phyloP scores from a whole-genome alignment of 2,797 vertebrate genomes.

The Cetoscarus ocellatus region DNA sequence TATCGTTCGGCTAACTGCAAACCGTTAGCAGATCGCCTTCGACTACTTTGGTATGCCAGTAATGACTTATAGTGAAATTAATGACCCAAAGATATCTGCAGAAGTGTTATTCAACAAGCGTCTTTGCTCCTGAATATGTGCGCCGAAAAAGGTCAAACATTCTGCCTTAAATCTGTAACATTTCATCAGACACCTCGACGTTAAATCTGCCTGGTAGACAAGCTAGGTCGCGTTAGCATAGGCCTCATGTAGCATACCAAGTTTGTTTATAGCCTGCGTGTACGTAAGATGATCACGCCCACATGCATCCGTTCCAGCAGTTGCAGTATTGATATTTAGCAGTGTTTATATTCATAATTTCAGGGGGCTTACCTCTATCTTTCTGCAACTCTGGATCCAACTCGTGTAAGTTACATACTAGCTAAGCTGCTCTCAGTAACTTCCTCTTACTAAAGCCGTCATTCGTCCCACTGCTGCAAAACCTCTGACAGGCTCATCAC shows the following conservation, averaged over 20 bases:
- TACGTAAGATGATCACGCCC: slow-evolving; percentile 27
- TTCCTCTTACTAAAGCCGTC: slow-evolving; percentile 79
- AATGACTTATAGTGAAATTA: slow-evolving; percentile 48
- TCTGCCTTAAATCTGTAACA: not conserved
- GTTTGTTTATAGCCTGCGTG: slow-evolving; percentile 75
- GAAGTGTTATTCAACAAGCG: rapidly evolving
- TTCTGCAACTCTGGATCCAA: slow-evolving; percentile 36
- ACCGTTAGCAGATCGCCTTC: slow-evolving; percentile 34
- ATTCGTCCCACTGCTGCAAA: slow-evolving; percentile 75
- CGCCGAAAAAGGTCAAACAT: not conserved
- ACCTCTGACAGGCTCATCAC: slow-evolving; percentile 67
- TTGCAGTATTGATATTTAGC: not conserved
- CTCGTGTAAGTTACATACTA: slow-evolving; percentile 71
- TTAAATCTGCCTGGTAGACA: slow-evolving; percentile 38
- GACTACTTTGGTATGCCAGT: slow-evolving; percentile 49
- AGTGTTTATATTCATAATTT: not conserved
- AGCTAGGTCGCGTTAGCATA: slow-evolving; percentile 60
- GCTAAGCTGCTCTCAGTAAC: slow-evolving; percentile 65
- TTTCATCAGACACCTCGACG: slow-evolving; percentile 1
- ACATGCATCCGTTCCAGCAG: slow-evolving; percentile 14
- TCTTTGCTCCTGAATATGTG: rapidly evolving
- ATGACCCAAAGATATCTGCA: not conserved
- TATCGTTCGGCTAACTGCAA: slow-evolving; percentile 49
- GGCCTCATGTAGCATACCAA: slow-evolving; percentile 64
- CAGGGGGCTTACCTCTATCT: slow-evolving; percentile 45